phyloP scores from a whole-genome alignment of 1,140 invertebrate genomes.

The Scylla paramamosain region DNA sequence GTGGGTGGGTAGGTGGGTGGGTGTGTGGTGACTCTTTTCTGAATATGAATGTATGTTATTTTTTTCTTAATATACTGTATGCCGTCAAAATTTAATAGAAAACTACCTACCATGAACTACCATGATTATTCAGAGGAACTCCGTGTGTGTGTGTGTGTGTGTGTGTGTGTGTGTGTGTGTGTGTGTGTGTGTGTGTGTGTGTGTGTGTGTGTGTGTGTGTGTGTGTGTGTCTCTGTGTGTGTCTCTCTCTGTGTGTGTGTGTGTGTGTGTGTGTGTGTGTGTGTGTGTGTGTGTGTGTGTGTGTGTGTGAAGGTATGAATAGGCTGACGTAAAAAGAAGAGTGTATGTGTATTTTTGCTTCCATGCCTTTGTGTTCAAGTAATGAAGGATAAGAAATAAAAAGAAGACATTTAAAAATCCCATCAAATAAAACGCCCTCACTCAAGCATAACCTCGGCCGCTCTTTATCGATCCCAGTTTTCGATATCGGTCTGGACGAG shows the following conservation, averaged over 20 bases:
- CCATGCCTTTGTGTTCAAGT: not conserved
- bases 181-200: not conserved
- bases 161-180: not conserved
- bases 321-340: not conserved
- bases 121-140: not conserved
- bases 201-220: not conserved
- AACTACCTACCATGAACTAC: not conserved
- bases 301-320: not conserved
- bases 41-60: too few species aligned
- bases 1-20: too few species aligned
- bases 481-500: not conserved
- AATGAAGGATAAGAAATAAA: not conserved
- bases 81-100: too few species aligned
- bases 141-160: not conserved
- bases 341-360: not conserved
- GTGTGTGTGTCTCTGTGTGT: not conserved
- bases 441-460: not conserved
- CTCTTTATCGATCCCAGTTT: not conserved
- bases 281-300: not conserved
- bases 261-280: constrained; percentile 5
- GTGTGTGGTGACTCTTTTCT: too few species aligned
- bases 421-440: not conserved
- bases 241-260: not conserved
- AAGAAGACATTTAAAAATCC: not conserved
- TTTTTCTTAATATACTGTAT: too few species aligned